Evolutionary conservation across 2,113 vertebrate genomes (phyloP).

Genomic region (Sardina pilchardus): DNA sequence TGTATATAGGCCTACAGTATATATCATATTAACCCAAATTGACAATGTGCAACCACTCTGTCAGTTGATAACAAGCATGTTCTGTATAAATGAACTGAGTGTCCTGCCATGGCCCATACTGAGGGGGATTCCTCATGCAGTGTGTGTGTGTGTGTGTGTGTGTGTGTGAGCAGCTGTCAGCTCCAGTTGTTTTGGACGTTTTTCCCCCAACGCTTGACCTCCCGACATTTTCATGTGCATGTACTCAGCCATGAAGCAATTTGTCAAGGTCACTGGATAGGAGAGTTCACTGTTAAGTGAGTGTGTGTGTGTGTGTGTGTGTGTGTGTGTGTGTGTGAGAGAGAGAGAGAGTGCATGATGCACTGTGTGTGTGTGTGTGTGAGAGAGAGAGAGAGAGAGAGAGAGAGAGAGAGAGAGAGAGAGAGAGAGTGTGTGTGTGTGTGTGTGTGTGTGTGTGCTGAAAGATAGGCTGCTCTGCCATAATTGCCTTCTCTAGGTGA

Average conservation of each 20-base stretch:
- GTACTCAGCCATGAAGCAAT: neutral
- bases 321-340: neutral
- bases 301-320: conserved; percentile 14
- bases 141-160: too few relatives aligned
- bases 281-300: neutral
- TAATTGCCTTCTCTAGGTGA: too few relatives aligned
- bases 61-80: too few relatives aligned
- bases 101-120: too few relatives aligned
- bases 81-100: neutral
- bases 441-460: too few relatives aligned
- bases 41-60: too few relatives aligned
- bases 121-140: neutral
- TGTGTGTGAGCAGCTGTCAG: neutral
- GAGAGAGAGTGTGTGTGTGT: too few relatives aligned
- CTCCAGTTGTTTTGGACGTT: neutral
- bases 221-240: neutral
- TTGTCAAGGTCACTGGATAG: neutral
- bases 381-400: too few relatives aligned
- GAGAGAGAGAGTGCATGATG: neutral
- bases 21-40: too few relatives aligned
- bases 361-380: neutral
- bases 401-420: too few relatives aligned
- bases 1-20: too few relatives aligned
- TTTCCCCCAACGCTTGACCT: neutral
- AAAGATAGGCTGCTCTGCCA: too few relatives aligned